phyloP scores from a whole-genome alignment of 2,797 vertebrate species.

The Sandelia bainsii region DNA sequence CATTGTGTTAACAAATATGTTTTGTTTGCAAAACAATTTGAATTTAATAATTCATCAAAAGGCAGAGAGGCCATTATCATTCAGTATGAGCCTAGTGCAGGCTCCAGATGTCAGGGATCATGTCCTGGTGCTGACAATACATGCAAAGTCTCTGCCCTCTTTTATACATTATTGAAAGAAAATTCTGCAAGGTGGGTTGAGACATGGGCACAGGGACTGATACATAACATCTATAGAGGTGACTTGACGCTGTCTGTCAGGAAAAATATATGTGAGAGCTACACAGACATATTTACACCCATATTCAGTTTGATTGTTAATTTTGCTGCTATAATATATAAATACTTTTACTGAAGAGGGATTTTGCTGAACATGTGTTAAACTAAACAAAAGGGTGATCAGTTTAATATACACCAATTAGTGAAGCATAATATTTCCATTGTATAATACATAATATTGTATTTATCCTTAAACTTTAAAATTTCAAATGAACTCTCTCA shows the following conservation, averaged over 20 bases:
- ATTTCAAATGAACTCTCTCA: background rate
- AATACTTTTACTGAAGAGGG: background rate
- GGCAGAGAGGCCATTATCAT: conserved; percentile 76
- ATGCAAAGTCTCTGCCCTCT: conserved; percentile 75
- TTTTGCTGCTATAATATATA: background rate
- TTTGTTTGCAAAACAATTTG: conserved; percentile 84
- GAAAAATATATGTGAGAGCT: conserved; percentile 62
- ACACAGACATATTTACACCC: conserved; percentile 52
- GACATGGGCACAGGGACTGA: conserved; percentile 71
- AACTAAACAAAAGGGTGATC: background rate
- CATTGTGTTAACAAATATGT: conserved; percentile 86
- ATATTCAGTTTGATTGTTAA: conserved; percentile 25
- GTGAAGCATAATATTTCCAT: background rate
- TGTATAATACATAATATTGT: background rate
- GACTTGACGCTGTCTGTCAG: conserved; percentile 66
- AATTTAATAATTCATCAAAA: conserved; percentile 84
- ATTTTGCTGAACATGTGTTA: background rate
- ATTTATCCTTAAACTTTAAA: conserved; percentile 7
- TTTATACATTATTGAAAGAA: conserved; percentile 82
- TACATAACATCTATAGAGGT: conserved; percentile 66
- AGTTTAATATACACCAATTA: background rate
- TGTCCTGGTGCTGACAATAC: conserved; percentile 74
- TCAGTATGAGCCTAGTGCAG: conserved; percentile 60
- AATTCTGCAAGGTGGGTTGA: conserved; percentile 64
- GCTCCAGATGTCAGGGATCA: conserved; percentile 81